Percentiles rank a stretch among this genome's conserved stretches.
phyloP scores from a whole-genome alignment of 2,888 invertebrate genomes.

The Lissonota sp. region DNA sequence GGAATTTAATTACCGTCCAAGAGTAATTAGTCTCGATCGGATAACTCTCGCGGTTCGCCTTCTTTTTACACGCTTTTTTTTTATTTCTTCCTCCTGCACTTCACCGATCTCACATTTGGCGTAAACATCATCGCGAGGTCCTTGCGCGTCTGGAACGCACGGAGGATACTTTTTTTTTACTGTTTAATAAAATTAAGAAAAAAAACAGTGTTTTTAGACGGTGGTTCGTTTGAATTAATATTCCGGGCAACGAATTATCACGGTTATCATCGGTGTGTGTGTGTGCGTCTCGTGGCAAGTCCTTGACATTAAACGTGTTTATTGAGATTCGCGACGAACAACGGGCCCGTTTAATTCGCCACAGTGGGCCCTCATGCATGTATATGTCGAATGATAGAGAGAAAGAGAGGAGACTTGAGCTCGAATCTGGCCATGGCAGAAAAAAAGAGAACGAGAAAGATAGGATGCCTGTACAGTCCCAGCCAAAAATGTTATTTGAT shows the following conservation, averaged over 20 bases:
- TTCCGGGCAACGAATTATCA: conserved; percentile 47
- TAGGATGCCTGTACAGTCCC: conserved; percentile 59
- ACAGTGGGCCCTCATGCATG: conserved; percentile 52
- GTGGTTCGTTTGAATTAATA: conserved; percentile 26
- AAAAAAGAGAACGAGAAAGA: conserved; percentile 27
- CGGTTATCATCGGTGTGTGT: conserved; percentile 31
- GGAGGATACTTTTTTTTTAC: too few species aligned
- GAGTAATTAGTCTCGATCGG: conserved; percentile 36
- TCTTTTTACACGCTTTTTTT: neutral
- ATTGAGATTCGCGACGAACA: conserved; percentile 70
- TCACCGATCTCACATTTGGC: neutral
- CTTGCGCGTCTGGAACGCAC: too few species aligned
- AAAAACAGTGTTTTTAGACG: neutral
- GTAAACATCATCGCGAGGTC: too few species aligned
- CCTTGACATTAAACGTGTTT: conserved; percentile 81
- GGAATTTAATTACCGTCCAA: conserved; percentile 43
- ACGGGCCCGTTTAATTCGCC: conserved; percentile 73
- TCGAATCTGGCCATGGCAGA: conserved; percentile 31
- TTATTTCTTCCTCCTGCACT: neutral
- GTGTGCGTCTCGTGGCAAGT: conserved; percentile 67
- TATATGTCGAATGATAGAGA: neutral
- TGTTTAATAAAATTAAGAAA: neutral
- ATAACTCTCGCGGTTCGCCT: neutral
- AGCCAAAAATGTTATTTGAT: conserved; percentile 8
- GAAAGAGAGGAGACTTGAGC: neutral